Evolutionary conservation across 2,888 invertebrate genomes (phyloP).

Genomic region (Anoncus sp.): DNA sequence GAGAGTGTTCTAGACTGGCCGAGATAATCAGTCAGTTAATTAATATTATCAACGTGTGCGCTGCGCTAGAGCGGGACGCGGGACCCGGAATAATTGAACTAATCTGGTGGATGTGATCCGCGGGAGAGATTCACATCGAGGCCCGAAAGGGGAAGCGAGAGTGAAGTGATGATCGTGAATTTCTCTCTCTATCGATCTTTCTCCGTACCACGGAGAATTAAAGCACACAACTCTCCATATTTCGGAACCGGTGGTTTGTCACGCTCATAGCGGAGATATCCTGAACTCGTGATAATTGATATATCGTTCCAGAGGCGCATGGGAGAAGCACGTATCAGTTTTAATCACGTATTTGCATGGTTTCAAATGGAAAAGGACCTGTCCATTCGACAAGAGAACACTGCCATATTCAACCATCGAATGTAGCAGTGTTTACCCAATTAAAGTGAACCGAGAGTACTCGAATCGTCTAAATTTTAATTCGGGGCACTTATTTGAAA

Average conservation of each 20-base stretch:
- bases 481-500: too few species aligned
- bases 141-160: slow-evolving; percentile 31
- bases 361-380: background rate
- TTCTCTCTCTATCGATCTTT: background rate
- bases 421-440: background rate
- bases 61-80: slow-evolving; percentile 28
- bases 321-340: slow-evolving; percentile 36
- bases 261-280: background rate
- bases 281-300: slow-evolving; percentile 28
- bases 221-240: slow-evolving; percentile 27
- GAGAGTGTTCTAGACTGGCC: slow-evolving; percentile 42
- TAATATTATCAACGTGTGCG: slow-evolving; percentile 64
- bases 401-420: too few species aligned
- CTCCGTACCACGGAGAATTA: slow-evolving; percentile 14
- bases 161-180: slow-evolving; percentile 35
- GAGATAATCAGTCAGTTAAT: slow-evolving; percentile 65
- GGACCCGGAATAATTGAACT: slow-evolving; percentile 55
- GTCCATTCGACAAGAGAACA: background rate
- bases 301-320: slow-evolving; percentile 27
- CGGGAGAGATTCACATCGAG: slow-evolving; percentile 32
- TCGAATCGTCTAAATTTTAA: too few species aligned
- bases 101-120: slow-evolving; percentile 58
- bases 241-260: slow-evolving; percentile 13
- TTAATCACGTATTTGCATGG: slow-evolving; percentile 7
- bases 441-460: background rate